phyloP scores from a whole-genome alignment of 2,888 invertebrate species.

The Drosophila phalerata region DNA sequence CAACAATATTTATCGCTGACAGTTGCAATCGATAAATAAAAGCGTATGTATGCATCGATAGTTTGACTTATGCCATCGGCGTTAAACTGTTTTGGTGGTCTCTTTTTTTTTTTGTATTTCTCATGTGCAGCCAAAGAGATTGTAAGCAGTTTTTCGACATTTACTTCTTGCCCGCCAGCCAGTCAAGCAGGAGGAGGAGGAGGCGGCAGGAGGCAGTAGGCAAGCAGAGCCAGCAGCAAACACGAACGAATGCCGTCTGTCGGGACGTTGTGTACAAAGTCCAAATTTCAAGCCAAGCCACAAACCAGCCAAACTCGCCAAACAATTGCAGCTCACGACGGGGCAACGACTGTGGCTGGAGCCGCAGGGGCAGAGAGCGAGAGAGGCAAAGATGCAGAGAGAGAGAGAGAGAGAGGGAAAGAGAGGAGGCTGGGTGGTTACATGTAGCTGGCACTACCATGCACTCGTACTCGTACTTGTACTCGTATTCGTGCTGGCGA shows the following conservation, averaged over 20 bases:
- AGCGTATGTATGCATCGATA: conserved; percentile 6
- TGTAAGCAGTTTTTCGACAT: conserved; percentile 73
- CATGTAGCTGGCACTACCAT: conserved; percentile 38
- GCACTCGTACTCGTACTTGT: conserved; percentile 38
- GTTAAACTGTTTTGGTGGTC: conserved; percentile 53
- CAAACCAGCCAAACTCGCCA: conserved; percentile 79
- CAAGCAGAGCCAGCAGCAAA: conserved; percentile 28
- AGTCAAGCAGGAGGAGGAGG: background rate
- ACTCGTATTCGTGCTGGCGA: conserved; percentile 48
- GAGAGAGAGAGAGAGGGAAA: background rate
- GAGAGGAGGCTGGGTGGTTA: conserved; percentile 2
- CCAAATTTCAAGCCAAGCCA: conserved; percentile 61
- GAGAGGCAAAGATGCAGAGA: too few species aligned
- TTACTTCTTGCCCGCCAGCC: conserved; percentile 39
- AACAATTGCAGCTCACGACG: conserved; percentile 72
- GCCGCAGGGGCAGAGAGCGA: background rate
- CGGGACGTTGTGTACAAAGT: conserved; percentile 62
- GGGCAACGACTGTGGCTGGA: conserved; percentile 42
- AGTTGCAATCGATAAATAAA: conserved; percentile 4
- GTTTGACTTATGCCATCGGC: conserved; percentile 28
- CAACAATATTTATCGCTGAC: conserved; percentile 12
- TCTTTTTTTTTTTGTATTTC: conserved; percentile 21
- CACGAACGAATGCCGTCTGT: conserved; percentile 48
- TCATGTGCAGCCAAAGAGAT: conserved; percentile 55
- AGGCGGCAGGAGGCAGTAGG: background rate